A percentile compares a stretch with the other conserved stretches of the same genome.
Conservation (phyloP, 2,113 vertebrate species). For the Microtus oregoni region DNA sequence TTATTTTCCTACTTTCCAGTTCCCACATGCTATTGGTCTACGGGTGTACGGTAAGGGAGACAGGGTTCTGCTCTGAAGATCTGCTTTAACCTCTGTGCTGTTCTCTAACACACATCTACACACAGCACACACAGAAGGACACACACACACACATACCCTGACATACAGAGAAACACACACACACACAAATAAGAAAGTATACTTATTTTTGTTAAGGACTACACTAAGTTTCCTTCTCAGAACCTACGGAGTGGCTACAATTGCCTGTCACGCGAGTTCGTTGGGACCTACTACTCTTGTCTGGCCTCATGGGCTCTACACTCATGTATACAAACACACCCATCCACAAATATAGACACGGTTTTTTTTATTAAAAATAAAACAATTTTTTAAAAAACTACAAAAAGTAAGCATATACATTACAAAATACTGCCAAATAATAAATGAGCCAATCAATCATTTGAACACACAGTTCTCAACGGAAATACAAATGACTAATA, state of each 20-base stretch:
- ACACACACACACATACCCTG: not conserved
- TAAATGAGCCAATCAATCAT: not conserved
- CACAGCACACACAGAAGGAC: not conserved
- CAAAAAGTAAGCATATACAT: not conserved
- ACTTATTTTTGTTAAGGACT: not conserved
- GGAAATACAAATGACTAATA: not conserved
- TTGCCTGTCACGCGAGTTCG: not conserved
- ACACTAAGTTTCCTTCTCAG: not conserved
- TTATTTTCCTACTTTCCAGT: not conserved
- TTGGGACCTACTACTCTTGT: not conserved
- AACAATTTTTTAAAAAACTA: not conserved
- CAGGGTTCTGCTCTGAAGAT: not conserved
- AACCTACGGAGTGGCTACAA: too few species aligned
- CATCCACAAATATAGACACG: not conserved
- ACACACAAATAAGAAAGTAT: not conserved
- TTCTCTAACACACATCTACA: not conserved
- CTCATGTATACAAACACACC: not conserved
- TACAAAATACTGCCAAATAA: not conserved
- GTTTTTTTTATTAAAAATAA: not conserved
- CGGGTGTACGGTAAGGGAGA: not conserved
- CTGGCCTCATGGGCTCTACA: not conserved
- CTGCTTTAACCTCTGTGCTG: not conserved
- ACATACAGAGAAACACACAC: not conserved
- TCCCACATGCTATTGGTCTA: not conserved
- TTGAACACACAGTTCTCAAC: not conserved